Base-by-base conservation (phyloP, 2,888 invertebrate genomes). In the Suillia variegata region DNA sequence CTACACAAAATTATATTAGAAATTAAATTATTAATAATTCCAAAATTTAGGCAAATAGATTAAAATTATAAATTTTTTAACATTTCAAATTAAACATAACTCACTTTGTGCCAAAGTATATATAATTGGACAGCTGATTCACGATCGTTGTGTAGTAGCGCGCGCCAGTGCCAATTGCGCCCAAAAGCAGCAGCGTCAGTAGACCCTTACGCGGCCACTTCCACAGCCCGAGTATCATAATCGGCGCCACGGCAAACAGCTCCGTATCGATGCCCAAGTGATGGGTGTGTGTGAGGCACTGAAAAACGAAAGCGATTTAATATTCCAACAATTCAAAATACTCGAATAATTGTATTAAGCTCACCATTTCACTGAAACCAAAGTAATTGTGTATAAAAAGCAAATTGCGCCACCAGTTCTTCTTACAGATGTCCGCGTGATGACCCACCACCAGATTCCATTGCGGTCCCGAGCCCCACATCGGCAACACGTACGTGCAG, bases 311-410 rank as follows among this genome's bases (percentile, higher is more conserved):
- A 57, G 1, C 15, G 1, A 20, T 21, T n/a, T n/a, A n/a, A n/a
- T n/a, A n/a, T n/a, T n/a, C n/a, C n/a, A n/a, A n/a, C n/a, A 42
- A 6, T 20, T n/a, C 31, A 12, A 31, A 6, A 31, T 31, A 31
- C 31, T 8, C 31, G 31, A 8, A 6, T 31, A 31, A 6, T 31
- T 50, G n/a, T 18, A 34, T 21, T 12, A 13, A 2, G 38, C 15
- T 71, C 81, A 87, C 88, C 88, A 89, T 89, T 69, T 89, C 86
- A 70, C 87, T 85, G 70, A 89, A 89, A 42, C 89, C 89, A 71
- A 87, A 89, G 73, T 89, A 89, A 75, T 89, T 89, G 71, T 89
- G 89, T 56, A 89, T 88, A 67, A 89, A 89, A 1, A 89, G 77
- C 62, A 89, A 81, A 72, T 89, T 89, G 69, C 87, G 84, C 89